Percentiles rank a stretch among this genome's conserved stretches.
Evolutionary conservation across 2,797 vertebrate genomes (phyloP).

Genomic region (Coendou prehensilis): DNA sequence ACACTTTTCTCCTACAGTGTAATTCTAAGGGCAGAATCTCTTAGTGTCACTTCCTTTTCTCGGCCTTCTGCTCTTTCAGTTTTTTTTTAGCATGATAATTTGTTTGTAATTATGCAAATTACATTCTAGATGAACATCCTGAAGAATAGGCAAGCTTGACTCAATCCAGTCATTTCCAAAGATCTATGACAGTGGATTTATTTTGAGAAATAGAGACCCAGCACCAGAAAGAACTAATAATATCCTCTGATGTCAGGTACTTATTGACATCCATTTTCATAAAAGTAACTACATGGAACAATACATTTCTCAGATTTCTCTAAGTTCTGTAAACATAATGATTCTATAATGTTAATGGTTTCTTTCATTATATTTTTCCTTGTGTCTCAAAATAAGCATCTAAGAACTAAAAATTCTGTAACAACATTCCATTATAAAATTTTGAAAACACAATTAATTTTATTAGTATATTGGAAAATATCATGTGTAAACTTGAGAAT

Average conservation of each 20-base stretch:
- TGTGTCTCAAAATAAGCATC: conserved; percentile 41
- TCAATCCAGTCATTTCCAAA: conserved; percentile 63
- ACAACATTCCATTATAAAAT: neutral
- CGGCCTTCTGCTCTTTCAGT: neutral
- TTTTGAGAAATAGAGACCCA: conserved; percentile 67
- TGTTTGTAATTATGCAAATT: conserved; percentile 65
- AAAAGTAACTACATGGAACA: conserved; percentile 50
- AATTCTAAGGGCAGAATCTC: neutral
- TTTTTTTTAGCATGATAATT: conserved; percentile 49
- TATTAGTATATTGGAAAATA: neutral
- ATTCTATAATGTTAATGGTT: conserved; percentile 36
- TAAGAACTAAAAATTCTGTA: conserved; percentile 44
- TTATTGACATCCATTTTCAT: conserved; percentile 44
- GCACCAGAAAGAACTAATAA: conserved; percentile 66
- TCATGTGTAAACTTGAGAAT: conserved; percentile 13
- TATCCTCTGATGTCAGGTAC: conserved; percentile 32
- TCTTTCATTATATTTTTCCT: conserved; percentile 40
- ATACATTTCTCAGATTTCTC: conserved; percentile 48
- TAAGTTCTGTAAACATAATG: conserved; percentile 42
- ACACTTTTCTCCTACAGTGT: neutral
- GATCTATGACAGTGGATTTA: conserved; percentile 44
- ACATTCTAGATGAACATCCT: conserved; percentile 51
- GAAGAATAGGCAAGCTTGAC: conserved; percentile 58
- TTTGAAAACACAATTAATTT: conserved; percentile 54
- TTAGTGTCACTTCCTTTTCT: conserved; percentile 18